Evolutionary conservation across 2,888 invertebrate species (phyloP), one percentile per base, ranked within the genome.

Genomic region (Caenorhabditis auriculariae): DNA sequence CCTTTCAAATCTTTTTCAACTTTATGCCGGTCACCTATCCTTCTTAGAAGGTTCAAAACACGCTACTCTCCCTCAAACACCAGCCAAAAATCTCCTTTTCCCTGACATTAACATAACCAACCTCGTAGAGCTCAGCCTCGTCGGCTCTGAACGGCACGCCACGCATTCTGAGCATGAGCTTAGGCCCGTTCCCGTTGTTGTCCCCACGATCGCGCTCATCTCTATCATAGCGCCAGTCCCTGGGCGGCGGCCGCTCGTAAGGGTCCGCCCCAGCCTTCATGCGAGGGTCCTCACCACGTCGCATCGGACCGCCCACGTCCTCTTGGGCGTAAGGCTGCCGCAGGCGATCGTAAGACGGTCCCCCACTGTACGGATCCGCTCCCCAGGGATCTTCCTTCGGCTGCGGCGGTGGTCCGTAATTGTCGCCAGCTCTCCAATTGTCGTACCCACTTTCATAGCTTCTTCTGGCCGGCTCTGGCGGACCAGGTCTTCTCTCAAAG

Each of bases 111-210:
- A n/a, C n/a, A n/a, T n/a, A 51, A 54, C 56, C 44, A 37, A 64
- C 64, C n/a, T 65, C 62, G 28, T 60, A 60, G 29, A 70, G 62
- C 27, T 70, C 70, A 4, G 49, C 42, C 53, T 67, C 67, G 15
- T 54, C 60, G 23, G 70, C 62, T 49, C 67, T 43, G 63, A 67
- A 70, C n/a, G 70, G 70, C 0, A 70, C 56, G 41, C 70, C 70
- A 38, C 70, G 51, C 70, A 70, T 70, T 15, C 61, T 59, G 27
- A 70, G 48, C 15, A 67, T 52, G 42, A 64, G 67, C 9, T 59
- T 59, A 9, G 48, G 60, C 26, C n/a, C 41, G n/a, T n/a, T n/a
- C n/a, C n/a, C n/a, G n/a, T n/a, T n/a, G n/a, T n/a, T n/a, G n/a
- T n/a, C n/a, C n/a, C n/a, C n/a, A 45, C 21, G 17, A 19, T 28